Conservation (phyloP, 2,113 vertebrate genomes). For the Periophthalmodon schlosseri region DNA sequence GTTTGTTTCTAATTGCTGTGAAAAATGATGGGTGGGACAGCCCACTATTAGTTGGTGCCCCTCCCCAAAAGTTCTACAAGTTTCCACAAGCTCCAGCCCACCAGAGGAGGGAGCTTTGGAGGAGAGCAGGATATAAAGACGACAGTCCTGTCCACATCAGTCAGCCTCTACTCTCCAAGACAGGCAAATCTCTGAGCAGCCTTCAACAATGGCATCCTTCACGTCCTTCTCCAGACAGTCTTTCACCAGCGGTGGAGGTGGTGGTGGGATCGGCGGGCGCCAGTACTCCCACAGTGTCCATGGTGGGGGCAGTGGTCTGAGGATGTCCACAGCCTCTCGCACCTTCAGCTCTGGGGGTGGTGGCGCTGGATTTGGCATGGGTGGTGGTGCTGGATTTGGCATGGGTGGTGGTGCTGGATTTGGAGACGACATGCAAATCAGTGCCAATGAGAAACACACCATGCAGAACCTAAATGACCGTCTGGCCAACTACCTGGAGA, state of each 20-base stretch:
- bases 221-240: background rate
- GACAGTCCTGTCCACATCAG: constrained; percentile 36
- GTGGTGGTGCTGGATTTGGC: background rate
- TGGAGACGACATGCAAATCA: constrained; percentile 47
- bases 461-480: constrained; percentile 95
- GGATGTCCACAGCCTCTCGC: constrained; percentile 44
- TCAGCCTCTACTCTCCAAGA: constrained; percentile 39
- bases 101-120: constrained; percentile 19
- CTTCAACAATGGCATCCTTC: constrained; percentile 21
- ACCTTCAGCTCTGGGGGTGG: constrained; percentile 43
- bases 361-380: background rate
- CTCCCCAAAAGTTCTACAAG: constrained; percentile 20
- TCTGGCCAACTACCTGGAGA: constrained; percentile 87
- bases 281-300: constrained; percentile 51
- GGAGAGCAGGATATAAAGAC: constrained; percentile 63
- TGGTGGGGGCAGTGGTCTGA: constrained; percentile 49
- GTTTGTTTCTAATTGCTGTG: background rate
- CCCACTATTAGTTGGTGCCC: constrained; percentile 3
- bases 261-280: background rate
- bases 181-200: constrained; percentile 47
- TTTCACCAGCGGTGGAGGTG: background rate
- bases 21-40: constrained; percentile 10
- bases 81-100: constrained; percentile 32
- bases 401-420: too few species aligned
- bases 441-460: constrained; percentile 85